These are phyloP conservation scores for Vireo altiloquus DNA, from an alignment of 2,113 vertebrate species.

Conservation along the genomic window DNA sequence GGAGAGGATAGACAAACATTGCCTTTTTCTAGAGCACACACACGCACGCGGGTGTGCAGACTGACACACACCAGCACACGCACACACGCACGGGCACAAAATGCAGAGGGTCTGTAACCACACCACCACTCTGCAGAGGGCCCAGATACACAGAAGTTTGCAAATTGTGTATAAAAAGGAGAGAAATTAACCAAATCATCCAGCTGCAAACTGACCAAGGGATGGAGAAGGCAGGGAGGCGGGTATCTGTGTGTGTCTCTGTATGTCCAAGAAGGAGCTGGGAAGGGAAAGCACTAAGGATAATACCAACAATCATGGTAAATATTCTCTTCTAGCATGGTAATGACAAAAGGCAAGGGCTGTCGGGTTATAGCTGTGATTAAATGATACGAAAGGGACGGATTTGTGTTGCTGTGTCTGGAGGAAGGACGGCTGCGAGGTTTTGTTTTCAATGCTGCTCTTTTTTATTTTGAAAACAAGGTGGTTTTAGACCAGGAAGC, in stretches of 20 bases:
- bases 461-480: neutral
- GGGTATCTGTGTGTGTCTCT: neutral
- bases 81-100: neutral
- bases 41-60: neutral
- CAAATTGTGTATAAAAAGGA: neutral
- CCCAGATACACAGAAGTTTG: neutral
- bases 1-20: constrained; percentile 47
- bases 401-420: neutral
- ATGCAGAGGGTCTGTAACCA: neutral
- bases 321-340: neutral
- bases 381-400: neutral
- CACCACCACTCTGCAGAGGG: neutral
- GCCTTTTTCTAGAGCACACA: neutral
- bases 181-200: neutral
- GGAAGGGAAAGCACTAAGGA: neutral
- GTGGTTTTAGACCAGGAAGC: neutral
- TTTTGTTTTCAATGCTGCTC: neutral
- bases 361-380: neutral
- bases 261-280: neutral
- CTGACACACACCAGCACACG: neutral
- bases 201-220: neutral
- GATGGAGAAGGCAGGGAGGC: neutral
- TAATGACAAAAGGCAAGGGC: neutral
- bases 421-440: neutral
- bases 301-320: neutral